Evolutionary conservation across 1,140 invertebrate genomes (phyloP), one percentile per base, ranked within the genome.

Genomic region (Augochlora pura): DNA sequence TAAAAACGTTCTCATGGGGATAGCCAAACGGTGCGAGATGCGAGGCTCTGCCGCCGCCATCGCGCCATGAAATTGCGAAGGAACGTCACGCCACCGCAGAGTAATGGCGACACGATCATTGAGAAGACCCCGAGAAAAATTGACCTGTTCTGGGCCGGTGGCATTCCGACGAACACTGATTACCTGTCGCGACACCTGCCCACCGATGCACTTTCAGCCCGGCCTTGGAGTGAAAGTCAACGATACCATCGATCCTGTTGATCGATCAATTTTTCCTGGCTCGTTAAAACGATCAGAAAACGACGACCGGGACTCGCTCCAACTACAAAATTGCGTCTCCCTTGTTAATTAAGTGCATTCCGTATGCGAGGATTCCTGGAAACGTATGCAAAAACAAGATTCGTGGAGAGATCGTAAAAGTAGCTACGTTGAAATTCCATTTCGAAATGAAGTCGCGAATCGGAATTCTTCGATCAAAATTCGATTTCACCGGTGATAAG

Each of bases 81-180:
- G 23, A 1, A 39, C 59, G 46, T 52, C 64, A 62, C 42, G 27
- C 80, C 21, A 14, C 32, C 9, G 65, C 57, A 38, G 38, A 60
- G 25, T 32, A 72, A 42, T 38, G 49, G 49, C 52, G 12, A 14
- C 66, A 14, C 18, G 42, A 23, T 68, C 23, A 38, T 39, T 81
- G 52, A 81, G 65, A 25, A 73, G 63, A 54, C 59, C 16, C 38
- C n/a, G 25, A 80, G 64, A 84, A 69, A 79, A 80, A 81, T 85
- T 32, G 18, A 81, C 27, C 42, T 3, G 57, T 72, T 68, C 77
- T 62, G 57, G 49, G 39, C 62, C 9, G 73, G 68, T 62, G 32
- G 66, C 69, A 66, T 83, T 81, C 73, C 80, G 39, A n/a, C 16
- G 25, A 80, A 21, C 66, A n/a, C 21, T 14, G 21, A 80, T 80